Percentiles rank a stretch among this genome's conserved stretches.
Evolutionary conservation across 2,797 vertebrate genomes (phyloP).

Genomic region (Pseudotriccus pelzelni): DNA sequence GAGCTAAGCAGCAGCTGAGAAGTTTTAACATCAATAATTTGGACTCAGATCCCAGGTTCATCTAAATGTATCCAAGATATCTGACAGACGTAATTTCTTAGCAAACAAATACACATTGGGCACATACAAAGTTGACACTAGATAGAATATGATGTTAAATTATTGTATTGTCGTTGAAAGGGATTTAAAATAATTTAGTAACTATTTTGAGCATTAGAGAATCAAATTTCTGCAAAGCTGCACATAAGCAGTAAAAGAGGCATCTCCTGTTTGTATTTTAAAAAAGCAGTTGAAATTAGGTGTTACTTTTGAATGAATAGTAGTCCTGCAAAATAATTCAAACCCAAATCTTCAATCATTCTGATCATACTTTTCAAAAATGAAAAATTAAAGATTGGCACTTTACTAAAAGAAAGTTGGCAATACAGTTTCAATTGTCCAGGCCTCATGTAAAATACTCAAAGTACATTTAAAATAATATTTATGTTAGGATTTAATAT

Average conservation of each 20-base stretch:
- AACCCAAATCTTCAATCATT: background rate
- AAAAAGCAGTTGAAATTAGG: background rate
- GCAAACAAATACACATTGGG: background rate
- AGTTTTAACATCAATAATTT: background rate
- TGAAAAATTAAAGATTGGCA: background rate
- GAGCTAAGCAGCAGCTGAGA: background rate
- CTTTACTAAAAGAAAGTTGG: background rate
- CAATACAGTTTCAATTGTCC: background rate
- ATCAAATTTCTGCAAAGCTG: background rate
- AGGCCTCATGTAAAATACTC: background rate
- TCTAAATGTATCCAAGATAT: background rate
- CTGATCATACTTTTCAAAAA: background rate
- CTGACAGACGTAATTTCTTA: background rate
- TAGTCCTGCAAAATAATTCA: background rate
- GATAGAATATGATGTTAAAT: background rate
- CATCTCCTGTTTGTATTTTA: background rate
- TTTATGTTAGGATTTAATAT: background rate
- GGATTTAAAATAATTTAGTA: background rate
- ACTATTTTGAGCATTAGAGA: background rate
- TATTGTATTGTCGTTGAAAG: background rate
- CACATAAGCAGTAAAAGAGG: background rate
- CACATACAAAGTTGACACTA: background rate
- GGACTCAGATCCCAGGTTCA: background rate
- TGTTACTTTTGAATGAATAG: background rate
- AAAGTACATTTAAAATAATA: background rate